Conservation (phyloP, 2,797 vertebrate genomes). For the Microtus californicus region DNA sequence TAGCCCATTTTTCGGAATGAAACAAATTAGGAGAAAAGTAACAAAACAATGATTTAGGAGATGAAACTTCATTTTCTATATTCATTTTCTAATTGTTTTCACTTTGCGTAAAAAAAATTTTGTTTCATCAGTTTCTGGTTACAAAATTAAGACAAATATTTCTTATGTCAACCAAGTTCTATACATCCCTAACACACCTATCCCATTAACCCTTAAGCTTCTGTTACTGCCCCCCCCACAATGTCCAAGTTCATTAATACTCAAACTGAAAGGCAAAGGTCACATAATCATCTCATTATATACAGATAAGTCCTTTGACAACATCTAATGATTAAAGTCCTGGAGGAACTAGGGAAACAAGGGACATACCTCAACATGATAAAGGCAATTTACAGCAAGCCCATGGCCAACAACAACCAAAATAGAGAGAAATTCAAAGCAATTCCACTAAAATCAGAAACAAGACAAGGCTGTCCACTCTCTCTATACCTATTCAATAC, state of each 20-base stretch:
- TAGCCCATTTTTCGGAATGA: constrained; percentile 42
- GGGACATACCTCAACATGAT: not conserved
- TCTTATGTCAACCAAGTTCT: not conserved
- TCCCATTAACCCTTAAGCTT: not conserved
- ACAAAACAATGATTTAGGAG: not conserved
- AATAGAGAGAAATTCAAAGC: not conserved
- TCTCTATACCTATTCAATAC: not conserved
- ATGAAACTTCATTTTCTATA: constrained; percentile 22
- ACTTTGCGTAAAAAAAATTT: constrained; percentile 36
- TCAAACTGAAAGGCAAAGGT: not conserved
- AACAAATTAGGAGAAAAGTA: constrained; percentile 14
- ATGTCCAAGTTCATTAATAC: constrained; percentile 10
- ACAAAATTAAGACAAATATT: constrained; percentile 23
- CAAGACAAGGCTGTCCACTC: not conserved
- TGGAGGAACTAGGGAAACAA: not conserved
- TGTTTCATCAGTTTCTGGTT: not conserved
- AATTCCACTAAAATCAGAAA: not conserved
- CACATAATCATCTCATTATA: too few species aligned
- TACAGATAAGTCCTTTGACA: not conserved
- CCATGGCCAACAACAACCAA: not conserved
- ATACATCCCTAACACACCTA: not conserved
- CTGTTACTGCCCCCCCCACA: not conserved
- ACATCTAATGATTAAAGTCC: not conserved
- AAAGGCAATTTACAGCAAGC: not conserved
- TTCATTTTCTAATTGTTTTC: constrained; percentile 7